phyloP scores from a whole-genome alignment of 2,888 invertebrate species.

The Anarsia innoxiella region DNA sequence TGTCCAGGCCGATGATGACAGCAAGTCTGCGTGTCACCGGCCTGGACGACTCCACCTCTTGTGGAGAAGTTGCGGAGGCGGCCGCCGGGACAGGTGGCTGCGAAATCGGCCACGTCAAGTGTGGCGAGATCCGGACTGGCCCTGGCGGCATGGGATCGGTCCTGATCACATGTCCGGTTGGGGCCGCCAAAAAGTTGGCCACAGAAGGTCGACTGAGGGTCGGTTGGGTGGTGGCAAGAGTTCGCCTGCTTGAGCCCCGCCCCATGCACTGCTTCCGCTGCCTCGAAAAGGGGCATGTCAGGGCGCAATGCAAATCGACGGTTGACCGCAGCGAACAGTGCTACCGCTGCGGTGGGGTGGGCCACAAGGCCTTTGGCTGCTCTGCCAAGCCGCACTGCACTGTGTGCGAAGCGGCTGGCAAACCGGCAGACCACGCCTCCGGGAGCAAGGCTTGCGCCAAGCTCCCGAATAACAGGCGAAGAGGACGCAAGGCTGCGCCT shows the following conservation, averaged over 20 bases:
- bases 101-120: not conserved
- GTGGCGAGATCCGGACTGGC: not conserved
- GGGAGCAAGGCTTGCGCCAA: not conserved
- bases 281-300: not conserved
- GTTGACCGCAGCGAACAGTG: not conserved
- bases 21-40: not conserved
- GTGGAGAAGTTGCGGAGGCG: not conserved
- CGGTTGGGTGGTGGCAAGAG: not conserved
- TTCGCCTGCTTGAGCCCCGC: not conserved
- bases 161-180: not conserved
- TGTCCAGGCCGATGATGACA: not conserved
- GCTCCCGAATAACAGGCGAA: not conserved
- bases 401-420: not conserved
- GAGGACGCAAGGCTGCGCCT: not conserved
- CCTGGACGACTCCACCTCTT: not conserved
- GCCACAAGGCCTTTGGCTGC: not conserved
- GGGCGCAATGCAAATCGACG: not conserved
- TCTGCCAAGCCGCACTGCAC: not conserved
- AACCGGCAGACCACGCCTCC: not conserved
- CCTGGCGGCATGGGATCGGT: not conserved
- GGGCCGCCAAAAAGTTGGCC: not conserved
- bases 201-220: not conserved
- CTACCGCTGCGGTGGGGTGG: not conserved
- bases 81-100: not conserved
- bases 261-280: not conserved